Evolutionary conservation across 2,113 vertebrate species (phyloP).

Genomic region (Sphaerodactylus townsendi): DNA sequence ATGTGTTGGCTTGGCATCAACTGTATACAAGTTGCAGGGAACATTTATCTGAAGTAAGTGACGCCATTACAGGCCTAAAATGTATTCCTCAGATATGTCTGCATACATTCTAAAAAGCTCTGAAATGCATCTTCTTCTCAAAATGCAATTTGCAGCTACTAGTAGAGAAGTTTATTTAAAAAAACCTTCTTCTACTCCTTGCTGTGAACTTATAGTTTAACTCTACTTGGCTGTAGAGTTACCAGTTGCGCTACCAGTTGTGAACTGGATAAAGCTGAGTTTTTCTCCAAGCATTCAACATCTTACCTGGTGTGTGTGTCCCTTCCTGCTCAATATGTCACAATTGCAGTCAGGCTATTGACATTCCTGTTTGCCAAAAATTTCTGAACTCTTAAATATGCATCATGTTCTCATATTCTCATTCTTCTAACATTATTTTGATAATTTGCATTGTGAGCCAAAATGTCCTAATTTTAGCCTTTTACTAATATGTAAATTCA

Average conservation of each 20-base stretch:
- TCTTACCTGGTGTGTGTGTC: not conserved
- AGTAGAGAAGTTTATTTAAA: not conserved
- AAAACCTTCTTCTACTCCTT: not conserved
- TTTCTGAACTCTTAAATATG: not conserved
- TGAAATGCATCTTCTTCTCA: not conserved
- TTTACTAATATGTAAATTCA: slow-evolving; percentile 11
- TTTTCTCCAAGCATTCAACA: not conserved
- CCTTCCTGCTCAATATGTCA: not conserved
- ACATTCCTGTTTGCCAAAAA: not conserved
- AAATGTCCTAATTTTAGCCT: not conserved
- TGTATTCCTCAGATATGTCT: not conserved
- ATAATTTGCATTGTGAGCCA: not conserved
- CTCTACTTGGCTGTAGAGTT: not conserved
- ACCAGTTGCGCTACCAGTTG: too few species aligned
- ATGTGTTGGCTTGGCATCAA: too few species aligned
- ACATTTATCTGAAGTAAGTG: not conserved
- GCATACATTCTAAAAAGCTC: not conserved
- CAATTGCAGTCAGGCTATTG: not conserved
- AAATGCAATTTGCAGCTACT: not conserved
- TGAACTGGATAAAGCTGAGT: not conserved
- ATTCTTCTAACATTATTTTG: not conserved
- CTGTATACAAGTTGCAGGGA: too few species aligned
- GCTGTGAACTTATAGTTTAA: not conserved
- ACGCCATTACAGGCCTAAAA: not conserved
- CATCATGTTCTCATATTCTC: not conserved